Conservation (phyloP, 2,113 vertebrate genomes). For the Phalacrocorax aristotelis region DNA sequence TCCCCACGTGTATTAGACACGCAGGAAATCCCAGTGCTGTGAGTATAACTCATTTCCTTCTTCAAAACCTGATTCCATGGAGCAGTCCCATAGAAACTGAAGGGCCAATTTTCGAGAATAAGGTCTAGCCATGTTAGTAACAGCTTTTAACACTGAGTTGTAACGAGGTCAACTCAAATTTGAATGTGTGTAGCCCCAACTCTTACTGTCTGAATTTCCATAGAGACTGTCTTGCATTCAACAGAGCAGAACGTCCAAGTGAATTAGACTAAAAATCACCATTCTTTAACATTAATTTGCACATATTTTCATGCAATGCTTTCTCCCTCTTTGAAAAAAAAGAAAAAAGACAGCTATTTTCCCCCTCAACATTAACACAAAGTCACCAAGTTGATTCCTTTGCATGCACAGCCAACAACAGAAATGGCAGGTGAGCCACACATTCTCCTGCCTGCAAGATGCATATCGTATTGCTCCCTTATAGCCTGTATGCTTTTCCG, state of each 20-base stretch:
- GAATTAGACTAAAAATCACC: neutral
- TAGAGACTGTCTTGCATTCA: neutral
- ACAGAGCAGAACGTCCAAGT: neutral
- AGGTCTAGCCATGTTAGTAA: neutral
- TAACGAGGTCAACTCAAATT: neutral
- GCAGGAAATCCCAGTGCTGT: neutral
- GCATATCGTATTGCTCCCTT: neutral
- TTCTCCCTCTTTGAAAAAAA: neutral
- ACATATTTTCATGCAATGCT: neutral
- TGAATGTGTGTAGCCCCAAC: neutral
- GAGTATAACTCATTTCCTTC: neutral
- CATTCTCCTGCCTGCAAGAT: neutral
- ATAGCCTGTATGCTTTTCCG: neutral
- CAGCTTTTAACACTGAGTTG: neutral
- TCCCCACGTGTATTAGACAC: neutral
- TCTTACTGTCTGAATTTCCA: slow-evolving; percentile 4
- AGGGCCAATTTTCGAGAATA: neutral
- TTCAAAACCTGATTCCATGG: neutral
- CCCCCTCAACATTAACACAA: neutral
- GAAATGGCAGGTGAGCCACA: neutral
- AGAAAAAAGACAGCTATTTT: neutral
- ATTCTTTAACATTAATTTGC: slow-evolving; percentile 23
- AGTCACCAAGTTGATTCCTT: neutral
- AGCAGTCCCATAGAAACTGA: neutral
- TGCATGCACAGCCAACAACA: neutral